These are phyloP conservation scores for Manis pentadactyla DNA, from an alignment of 2,797 vertebrate species.

Conservation along the genomic window DNA sequence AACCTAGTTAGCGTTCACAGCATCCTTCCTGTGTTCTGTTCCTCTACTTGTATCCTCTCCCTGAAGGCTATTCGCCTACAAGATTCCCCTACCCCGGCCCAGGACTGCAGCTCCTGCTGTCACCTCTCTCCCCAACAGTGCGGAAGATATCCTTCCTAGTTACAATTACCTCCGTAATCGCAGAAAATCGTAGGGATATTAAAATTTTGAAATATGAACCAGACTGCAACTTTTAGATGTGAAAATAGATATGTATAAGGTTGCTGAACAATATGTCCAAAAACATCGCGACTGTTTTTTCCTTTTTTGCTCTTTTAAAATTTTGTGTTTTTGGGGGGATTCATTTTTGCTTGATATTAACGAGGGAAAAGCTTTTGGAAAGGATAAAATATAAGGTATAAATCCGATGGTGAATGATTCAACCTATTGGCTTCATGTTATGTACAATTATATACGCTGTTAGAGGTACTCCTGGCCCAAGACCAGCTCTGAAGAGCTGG, in stretches of 20 bases:
- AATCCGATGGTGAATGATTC: background rate
- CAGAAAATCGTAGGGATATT: background rate
- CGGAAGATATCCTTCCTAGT: background rate
- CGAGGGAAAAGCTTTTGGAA: background rate
- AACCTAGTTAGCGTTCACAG: background rate
- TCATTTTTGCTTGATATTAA: background rate
- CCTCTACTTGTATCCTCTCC: background rate
- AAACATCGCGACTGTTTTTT: background rate
- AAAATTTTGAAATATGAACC: background rate
- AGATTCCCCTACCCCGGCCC: background rate
- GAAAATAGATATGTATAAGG: background rate
- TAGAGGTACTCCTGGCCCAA: background rate
- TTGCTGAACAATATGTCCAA: background rate
- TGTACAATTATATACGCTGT: background rate
- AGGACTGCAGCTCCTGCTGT: background rate
- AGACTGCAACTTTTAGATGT: slow-evolving; percentile 52
- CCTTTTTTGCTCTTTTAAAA: background rate
- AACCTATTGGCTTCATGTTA: background rate
- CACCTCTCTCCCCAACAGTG: background rate
- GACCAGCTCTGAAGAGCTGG: background rate
- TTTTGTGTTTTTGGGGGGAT: background rate
- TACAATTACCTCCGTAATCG: background rate
- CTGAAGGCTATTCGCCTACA: background rate
- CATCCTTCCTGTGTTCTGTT: background rate
- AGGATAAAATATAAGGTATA: background rate